A percentile compares a stretch with the other conserved stretches of the same genome.
These are phyloP conservation scores for Diplodus sargus DNA, from an alignment of 2,797 vertebrate genomes.

Conservation along the genomic window DNA sequence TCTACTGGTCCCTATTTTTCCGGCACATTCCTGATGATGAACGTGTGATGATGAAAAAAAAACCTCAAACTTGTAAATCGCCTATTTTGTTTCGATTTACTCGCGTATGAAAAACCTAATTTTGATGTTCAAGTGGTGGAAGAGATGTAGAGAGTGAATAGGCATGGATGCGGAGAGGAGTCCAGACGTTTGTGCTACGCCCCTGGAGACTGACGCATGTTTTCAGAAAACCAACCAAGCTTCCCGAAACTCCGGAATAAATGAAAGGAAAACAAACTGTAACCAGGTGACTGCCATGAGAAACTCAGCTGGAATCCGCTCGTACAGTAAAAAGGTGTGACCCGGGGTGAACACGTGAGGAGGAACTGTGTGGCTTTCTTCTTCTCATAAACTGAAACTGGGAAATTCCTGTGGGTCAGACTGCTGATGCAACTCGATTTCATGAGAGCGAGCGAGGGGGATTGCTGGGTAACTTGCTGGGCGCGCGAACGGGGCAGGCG, in stretches of 20 bases:
- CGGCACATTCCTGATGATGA: no score
- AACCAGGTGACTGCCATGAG: constrained; percentile 14
- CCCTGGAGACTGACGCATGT: not conserved
- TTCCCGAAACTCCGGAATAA: not conserved
- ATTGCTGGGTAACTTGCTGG: constrained; percentile 33
- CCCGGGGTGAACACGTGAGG: constrained; percentile 27
- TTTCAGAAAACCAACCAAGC: not conserved
- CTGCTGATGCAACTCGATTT: constrained; percentile 52
- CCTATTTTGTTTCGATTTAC: no score
- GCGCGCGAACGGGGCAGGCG: not conserved
- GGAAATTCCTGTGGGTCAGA: constrained; percentile 72
- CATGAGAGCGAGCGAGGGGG: constrained; percentile 22
- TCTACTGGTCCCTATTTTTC: no score
- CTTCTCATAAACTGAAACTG: constrained; percentile 63
- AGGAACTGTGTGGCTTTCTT: constrained; percentile 41
- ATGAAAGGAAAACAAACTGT: constrained; percentile 12
- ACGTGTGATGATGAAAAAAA: no score
- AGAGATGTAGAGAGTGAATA: no score
- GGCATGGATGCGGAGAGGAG: no score
- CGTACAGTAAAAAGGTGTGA: constrained; percentile 22
- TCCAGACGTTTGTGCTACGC: no score
- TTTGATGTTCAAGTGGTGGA: no score
- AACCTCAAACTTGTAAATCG: no score
- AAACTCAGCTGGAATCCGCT: constrained; percentile 4
- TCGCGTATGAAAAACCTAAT: no score